Evolutionary conservation across 2,888 invertebrate species (phyloP), one percentile per base, ranked within the genome.

Genomic region (Acronicta alni): DNA sequence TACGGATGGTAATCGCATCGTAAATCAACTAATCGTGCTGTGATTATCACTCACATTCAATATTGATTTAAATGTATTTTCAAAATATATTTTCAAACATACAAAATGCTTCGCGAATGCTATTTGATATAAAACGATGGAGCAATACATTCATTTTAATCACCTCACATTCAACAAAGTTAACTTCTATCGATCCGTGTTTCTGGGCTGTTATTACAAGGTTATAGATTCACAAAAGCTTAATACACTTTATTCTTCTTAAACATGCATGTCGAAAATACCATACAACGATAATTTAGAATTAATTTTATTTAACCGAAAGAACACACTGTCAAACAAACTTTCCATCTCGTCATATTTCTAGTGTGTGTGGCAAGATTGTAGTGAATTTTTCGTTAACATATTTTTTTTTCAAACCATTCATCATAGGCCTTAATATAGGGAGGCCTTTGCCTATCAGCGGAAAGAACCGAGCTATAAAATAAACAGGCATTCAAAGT

Each of bases 171-270:
- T 49, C 18, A 45, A 63, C 17, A 9, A 37, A 48, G 30, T 12
- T 30, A 17, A 20, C 30, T 32, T 37, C 32, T 17, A 64, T 64
- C 18, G 41, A 56, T 70, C 43, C 45, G 45, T 49, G 49, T 70
- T 46, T 49, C 15, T 49, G 12, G 12, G 16, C 41, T 48, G 32
- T 54, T 46, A 45, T 45, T 32, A 46, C 41, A 64, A 66, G 56
- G 49, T 49, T 44, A 0, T 6, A 35, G 15, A 14, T 15, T 37
- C 39, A 10, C 30, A 10, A 47, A 47, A 62, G 18, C 41, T 10
- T 23, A 37, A 14, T 38, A 46, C 35, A 26, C 23, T 68, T 47
- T 43, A 52, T 68, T 15, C 44, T 62, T 30, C 9, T 47, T 4
- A 20, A 17, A 15, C 46, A 39, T 47, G 26, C 32, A 26, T 38